Percentiles rank a stretch among this genome's conserved stretches.
Evolutionary conservation across 2,888 invertebrate species (phyloP).

Genomic region (Phytoseiulus persimilis): DNA sequence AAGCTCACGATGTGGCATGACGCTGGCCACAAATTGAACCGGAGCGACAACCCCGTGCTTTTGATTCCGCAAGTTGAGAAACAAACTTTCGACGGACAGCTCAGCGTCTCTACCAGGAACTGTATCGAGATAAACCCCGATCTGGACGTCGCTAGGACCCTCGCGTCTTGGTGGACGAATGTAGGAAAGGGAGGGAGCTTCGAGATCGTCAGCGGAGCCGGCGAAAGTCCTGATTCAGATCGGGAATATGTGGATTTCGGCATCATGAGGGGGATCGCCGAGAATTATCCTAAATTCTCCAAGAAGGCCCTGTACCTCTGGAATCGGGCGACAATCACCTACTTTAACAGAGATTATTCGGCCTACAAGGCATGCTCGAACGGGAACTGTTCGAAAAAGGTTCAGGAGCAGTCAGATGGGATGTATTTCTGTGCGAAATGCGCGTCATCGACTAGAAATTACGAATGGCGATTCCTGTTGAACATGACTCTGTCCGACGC

Average conservation of each 20-base stretch:
- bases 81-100: slow-evolving; percentile 49
- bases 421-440: slow-evolving; percentile 92
- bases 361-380: slow-evolving; percentile 82
- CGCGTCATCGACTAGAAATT: slow-evolving; percentile 64
- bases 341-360: slow-evolving; percentile 70
- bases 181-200: slow-evolving; percentile 15
- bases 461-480: slow-evolving; percentile 72
- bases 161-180: slow-evolving; percentile 28
- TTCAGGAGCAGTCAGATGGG: slow-evolving; percentile 77
- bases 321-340: slow-evolving; percentile 66
- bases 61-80: slow-evolving; percentile 56
- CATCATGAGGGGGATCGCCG: background rate
- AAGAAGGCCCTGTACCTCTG: slow-evolving; percentile 75
- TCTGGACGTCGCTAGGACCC: slow-evolving; percentile 50
- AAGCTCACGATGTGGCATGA: slow-evolving; percentile 79
- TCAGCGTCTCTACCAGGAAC: slow-evolving; percentile 43
- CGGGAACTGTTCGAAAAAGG: slow-evolving; percentile 86
- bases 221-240: slow-evolving; percentile 8
- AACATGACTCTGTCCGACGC: slow-evolving; percentile 76
- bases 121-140: slow-evolving; percentile 54
- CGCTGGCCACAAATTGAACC: slow-evolving; percentile 49
- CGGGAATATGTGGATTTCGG: slow-evolving; percentile 33
- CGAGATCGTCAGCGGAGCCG: slow-evolving; percentile 42
- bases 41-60: background rate
- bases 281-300: slow-evolving; percentile 48